Evolutionary conservation across 2,113 vertebrate genomes (phyloP), one percentile per base, ranked within the genome.

Genomic region (Anseranas semipalmata): DNA sequence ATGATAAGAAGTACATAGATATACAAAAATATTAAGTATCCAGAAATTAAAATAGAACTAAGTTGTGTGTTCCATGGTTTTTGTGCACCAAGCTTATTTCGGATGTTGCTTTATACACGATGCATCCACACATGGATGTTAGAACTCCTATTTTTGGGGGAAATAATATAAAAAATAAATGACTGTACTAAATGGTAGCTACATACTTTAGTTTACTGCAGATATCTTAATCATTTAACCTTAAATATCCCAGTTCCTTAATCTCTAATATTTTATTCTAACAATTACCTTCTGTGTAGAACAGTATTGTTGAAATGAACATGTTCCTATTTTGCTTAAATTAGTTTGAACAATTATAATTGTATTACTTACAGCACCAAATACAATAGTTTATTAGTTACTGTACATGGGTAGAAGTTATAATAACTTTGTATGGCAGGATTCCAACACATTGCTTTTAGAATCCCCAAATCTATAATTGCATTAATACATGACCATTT

Each of bases 351-450:
- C 37, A 89, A 70, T 63, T 73, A 19, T 27, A 86, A 90, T 46
- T 72, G 35, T 65, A 53, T 73, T 95, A 53, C 22, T 91, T 45
- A 35, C 60, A 60, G 21, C 79, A 87, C 16, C 15, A 76, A 78
- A 89, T 22, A 76, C 52, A 95, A 75, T 82, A 73, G 45, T 94
- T 94, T 94, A 89, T 96, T 95, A 82, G 77, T 35, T 79, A 63
- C 27, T 60, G 39, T 65, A 81, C 65, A 79, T 0, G 12, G 27
- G 32, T 45, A 68, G 52, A 1, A 78, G 43, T 24, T 89, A 53
- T 10, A 85, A 89, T 2, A 93, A 83, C 67, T 85, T 65, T 28
- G 67, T 60, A 46, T 24, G 46, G 77, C 22, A 91, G 25, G 74
- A 87, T 63, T 83, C 52, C 86, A 94, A 48, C 17, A 45, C 0